phyloP scores from a whole-genome alignment of 2,113 vertebrate species.

The Prolemur simus region DNA sequence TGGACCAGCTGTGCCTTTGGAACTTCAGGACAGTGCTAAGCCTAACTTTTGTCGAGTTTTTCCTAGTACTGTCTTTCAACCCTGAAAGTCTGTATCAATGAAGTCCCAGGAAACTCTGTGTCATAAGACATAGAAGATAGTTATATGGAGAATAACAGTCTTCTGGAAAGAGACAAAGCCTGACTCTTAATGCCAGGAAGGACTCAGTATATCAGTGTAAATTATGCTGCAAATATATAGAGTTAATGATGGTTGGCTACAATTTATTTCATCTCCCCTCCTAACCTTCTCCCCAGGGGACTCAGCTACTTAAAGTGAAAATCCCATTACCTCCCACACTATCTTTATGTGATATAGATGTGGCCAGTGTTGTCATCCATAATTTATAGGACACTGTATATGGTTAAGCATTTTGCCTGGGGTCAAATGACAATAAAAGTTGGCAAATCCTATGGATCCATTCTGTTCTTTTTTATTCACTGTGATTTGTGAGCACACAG shows the following conservation, averaged over 20 bases:
- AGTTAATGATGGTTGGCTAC: not conserved
- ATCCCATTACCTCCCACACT: not conserved
- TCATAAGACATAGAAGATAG: not conserved
- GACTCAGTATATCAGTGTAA: not conserved
- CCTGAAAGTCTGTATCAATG: not conserved
- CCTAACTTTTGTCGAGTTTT: not conserved
- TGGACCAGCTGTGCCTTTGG: not conserved
- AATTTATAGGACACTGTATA: not conserved
- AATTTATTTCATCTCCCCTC: not conserved
- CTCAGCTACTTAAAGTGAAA: slow-evolving; percentile 34
- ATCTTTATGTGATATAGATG: not conserved
- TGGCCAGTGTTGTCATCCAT: not conserved
- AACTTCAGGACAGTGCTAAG: not conserved
- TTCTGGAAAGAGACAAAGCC: slow-evolving; percentile 1
- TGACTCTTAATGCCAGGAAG: not conserved
- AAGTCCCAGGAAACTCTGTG: not conserved
- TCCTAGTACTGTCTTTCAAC: not conserved
- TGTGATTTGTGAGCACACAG: not conserved
- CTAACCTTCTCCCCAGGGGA: not conserved
- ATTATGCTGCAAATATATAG: not conserved
- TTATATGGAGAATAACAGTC: not conserved
- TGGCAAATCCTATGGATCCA: slow-evolving; percentile 30
- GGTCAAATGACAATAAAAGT: not conserved
- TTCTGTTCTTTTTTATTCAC: slow-evolving; percentile 5
- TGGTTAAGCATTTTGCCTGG: not conserved